Base-by-base conservation (phyloP, 2,888 invertebrate genomes). In the Bugula neritina region DNA sequence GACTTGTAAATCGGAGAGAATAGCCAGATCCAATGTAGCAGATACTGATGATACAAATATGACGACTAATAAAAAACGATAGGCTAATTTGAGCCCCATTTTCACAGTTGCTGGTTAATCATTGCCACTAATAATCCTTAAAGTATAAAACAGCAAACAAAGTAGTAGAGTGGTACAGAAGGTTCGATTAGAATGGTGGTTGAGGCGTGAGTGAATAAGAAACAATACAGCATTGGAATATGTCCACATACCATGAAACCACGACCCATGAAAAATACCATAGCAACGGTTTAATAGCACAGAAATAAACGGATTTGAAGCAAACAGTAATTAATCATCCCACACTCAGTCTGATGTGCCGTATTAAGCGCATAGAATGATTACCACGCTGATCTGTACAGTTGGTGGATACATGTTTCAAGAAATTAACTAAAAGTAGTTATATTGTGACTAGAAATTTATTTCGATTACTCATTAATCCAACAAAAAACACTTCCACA, bases 281-380 rank as follows among this genome's bases (percentile, higher is more conserved):
- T 63, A 63, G 63, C 63, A 63, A 63, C 63, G 10, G 5, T 5
- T 17, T 43, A 10, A 43, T 43, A 17, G 43, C 43, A 43, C 63
- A 25, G 34, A 21, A 29, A 57, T 27, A 63, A 13, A 63, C 63
- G 17, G 17, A 63, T 63, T 63, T 17, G 27, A 63, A 29, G 63
- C 63, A 63, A 63, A 63, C 31, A 63, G n/a, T 31, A 3, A 63
- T 63, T 31, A 63, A 63, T 63, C 63, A 63, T 31, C 5, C 57
- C n/a, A n/a, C n/a, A n/a, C n/a, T n/a, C n/a, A n/a, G n/a, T n/a
- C n/a, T n/a, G n/a, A n/a, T n/a, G n/a, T n/a, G n/a, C n/a, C n/a
- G n/a, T n/a, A n/a, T n/a, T n/a, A n/a, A n/a, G n/a, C n/a, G n/a
- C n/a, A n/a, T n/a, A n/a, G n/a, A n/a, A n/a, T n/a, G n/a, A n/a